Evolutionary conservation across 2,888 invertebrate genomes (phyloP).

Genomic region (Seira sanloemensis): DNA sequence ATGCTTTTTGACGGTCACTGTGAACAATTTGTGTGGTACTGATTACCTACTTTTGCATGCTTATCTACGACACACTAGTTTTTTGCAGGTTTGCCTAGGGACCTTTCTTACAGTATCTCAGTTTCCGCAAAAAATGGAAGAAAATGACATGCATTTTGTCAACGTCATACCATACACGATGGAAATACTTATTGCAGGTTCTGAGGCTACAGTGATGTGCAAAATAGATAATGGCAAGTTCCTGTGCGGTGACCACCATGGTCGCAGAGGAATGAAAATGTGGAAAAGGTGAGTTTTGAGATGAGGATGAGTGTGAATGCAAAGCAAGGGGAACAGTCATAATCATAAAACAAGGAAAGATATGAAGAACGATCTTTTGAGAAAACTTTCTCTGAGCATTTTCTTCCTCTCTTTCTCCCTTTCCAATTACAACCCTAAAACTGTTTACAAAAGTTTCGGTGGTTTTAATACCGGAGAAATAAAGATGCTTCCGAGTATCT

Average conservation of each 20-base stretch:
- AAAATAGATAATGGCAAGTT: too few relatives aligned
- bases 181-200: too few relatives aligned
- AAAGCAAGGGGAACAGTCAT: slow-evolving; percentile 14
- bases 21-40: not conserved
- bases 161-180: too few relatives aligned
- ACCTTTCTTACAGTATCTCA: too few relatives aligned
- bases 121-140: too few relatives aligned
- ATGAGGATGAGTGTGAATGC: not conserved
- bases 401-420: not conserved
- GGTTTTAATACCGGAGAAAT: not conserved
- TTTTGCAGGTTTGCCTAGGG: too few relatives aligned
- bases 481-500: not conserved
- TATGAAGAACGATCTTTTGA: slow-evolving; percentile 28
- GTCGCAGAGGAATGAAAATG: too few relatives aligned
- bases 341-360: slow-evolving; percentile 27
- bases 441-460: slow-evolving; percentile 1
- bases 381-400: slow-evolving; percentile 7
- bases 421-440: not conserved
- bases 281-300: not conserved
- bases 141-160: too few relatives aligned
- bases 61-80: too few relatives aligned
- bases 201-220: too few relatives aligned
- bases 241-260: too few relatives aligned
- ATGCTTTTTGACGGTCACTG: not conserved
- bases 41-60: not conserved